Base-by-base conservation (phyloP, 1,140 invertebrate species). In the Aphelenchoides fujianensis region DNA sequence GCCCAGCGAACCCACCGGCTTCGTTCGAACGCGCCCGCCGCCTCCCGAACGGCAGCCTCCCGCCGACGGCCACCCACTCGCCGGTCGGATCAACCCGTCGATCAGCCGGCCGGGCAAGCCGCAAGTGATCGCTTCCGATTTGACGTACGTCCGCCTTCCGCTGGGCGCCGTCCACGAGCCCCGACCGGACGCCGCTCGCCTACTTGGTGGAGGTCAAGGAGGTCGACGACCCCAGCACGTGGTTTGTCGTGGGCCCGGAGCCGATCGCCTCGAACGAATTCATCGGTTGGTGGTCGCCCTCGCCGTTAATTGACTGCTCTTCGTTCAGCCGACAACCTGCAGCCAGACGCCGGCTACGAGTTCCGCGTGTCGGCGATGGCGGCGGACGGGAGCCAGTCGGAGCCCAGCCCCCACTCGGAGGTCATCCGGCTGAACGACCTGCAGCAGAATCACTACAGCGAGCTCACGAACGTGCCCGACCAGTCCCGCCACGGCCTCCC, bases 201-300 rank as follows among this genome's bases (percentile, higher is more conserved):
- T 83, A 84, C 64, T 72, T 84, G 16, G 75, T 83, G 7, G 82
- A 83, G 69, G 73, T 74, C 36, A 68, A 80, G 52, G 82, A 84
- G 61, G 67, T 78, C 30, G 80, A 72, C 19, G 74, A 80, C 68
- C 72, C 78, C 5, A 64, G 61, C 0, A 76, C 74, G 78, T 70
- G 74, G 78, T 81, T 16, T 3, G 48, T 73, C 23, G 37, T 73
- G 2, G 37, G 68, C 16, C 64, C 57, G 23, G 52, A 68, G 27
- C 62, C 66, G 3, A 67, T 74, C 30, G 37, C 37, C n/a, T 37
- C 35, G 19, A 74, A 70, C 35, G 61, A 74, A 41, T 68, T 71
- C 31, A 68, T 79, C 12, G 54, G 71, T 73, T 68, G n/a, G n/a
- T n/a, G n/a, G n/a, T n/a, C 32, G 41, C 32, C 27, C 2, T 31